Percentiles rank a stretch among this genome's conserved stretches.
phyloP scores from a whole-genome alignment of 2,113 vertebrate species.

The Sceloporus tristichus region DNA sequence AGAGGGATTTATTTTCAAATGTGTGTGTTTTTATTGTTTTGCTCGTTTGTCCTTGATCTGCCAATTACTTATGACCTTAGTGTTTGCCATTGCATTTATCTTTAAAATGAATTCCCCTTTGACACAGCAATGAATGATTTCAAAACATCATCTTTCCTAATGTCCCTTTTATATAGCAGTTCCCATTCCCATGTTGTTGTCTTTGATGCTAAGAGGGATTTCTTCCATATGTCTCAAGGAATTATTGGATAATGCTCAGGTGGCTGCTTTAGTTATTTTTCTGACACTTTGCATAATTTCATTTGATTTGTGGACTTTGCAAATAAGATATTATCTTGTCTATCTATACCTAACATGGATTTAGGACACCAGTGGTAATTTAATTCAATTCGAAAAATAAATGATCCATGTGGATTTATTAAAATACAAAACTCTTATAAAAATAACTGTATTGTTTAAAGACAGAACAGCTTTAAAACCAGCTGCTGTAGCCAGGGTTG shows the following conservation, averaged over 20 bases:
- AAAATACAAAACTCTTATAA: conserved; percentile 35
- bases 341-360: conserved; percentile 15
- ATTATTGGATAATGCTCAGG: accelerated
- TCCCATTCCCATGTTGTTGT: conserved; percentile 7
- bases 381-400: conserved; percentile 48
- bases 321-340: conserved; percentile 35
- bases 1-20: conserved; percentile 38
- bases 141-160: conserved; percentile 11
- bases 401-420: conserved; percentile 28
- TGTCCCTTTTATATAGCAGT: not conserved
- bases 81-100: not conserved
- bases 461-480: conserved; percentile 20
- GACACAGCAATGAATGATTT: not conserved
- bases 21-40: conserved; percentile 33
- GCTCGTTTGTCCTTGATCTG: conserved; percentile 37
- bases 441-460: not conserved
- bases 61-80: conserved; percentile 21
- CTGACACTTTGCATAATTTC: conserved; percentile 34
- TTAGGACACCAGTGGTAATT: conserved; percentile 18
- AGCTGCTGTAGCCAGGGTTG: conserved; percentile 1
- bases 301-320: conserved; percentile 41
- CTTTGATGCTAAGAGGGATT: conserved; percentile 7
- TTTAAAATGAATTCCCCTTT: conserved; percentile 1
- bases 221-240: not conserved
- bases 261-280: conserved; percentile 45